A percentile compares a stretch with the other conserved stretches of the same genome.
Evolutionary conservation across 30 jellyfish, hydroid and myxozoan genomes (phyloP).

Genomic region (Nemopilema nomurai): DNA sequence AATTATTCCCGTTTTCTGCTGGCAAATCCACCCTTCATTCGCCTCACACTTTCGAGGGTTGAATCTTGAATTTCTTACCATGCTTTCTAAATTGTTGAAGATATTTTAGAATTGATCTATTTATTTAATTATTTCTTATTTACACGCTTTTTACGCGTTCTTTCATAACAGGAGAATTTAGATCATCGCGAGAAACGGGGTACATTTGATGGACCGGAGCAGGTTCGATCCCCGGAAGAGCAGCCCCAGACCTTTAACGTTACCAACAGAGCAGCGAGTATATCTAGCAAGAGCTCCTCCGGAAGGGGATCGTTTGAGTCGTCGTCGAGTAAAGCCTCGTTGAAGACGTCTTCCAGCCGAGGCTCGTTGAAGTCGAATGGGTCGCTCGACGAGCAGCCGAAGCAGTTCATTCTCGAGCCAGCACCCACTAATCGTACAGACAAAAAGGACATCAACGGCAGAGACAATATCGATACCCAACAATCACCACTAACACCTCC

Average conservation of each 20-base stretch:
- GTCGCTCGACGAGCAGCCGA: conserved; percentile 21
- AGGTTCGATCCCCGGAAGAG: conserved; percentile 33
- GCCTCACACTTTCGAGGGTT: background rate
- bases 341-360: conserved; percentile 23
- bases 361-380: conserved; percentile 29
- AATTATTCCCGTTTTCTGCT: background rate
- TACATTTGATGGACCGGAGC: conserved; percentile 30
- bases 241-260: conserved; percentile 63
- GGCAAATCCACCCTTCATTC: background rate
- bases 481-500: conserved; percentile 40
- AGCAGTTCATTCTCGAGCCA: conserved; percentile 36
- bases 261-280: conserved; percentile 67
- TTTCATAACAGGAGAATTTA: background rate
- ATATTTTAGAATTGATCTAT: no score
- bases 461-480: background rate
- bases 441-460: background rate
- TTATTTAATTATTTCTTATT: no score
- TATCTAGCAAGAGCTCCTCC: conserved; percentile 31
- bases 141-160: background rate
- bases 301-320: conserved; percentile 32
- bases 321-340: conserved; percentile 23
- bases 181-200: background rate
- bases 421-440: conserved; percentile 40
- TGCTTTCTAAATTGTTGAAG: no score
- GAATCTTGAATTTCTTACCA: background rate